Evolutionary conservation across 2,888 invertebrate species (phyloP), one percentile per base, ranked within the genome.

Genomic region (Ophion ellenae): DNA sequence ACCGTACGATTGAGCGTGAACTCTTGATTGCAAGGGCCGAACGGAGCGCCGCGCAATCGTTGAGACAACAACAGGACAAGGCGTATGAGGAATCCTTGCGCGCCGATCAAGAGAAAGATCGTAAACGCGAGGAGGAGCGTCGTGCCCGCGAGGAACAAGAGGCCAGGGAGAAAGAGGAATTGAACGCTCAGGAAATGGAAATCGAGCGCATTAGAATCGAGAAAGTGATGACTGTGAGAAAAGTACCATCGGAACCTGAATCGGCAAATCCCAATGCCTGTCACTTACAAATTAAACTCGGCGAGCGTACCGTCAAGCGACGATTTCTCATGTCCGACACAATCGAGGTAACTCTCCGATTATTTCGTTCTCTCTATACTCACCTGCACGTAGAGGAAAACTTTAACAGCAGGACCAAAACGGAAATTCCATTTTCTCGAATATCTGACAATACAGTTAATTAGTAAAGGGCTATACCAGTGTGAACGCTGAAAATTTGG

Each of bases 71-170:
- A 88, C 99, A 99, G 93, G 99, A 99, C 94, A 97, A 97, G 93
- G 99, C 99, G 0, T 99, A 99, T 93, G 96, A 97, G 93, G 97
- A 97, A 94, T 99, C 99, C 5, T 95, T 99, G 63, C 95, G 96
- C 63, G 98, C 98, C 0, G 99, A 99, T 94, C 98, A 99, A 94
- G 98, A 99, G 94, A 99, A 99, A 94, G 99, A 99, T 93, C 95
- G 97, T 0, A 95, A 95, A 73, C 95, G 96, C 59, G 95, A 96
- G 89, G 95, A 96, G 87, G 96, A 96, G 89, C 94, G 95, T 3
- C 95, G 95, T 85, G 96, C 95, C 24, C 94, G 94, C 10, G 95
- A 95, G 63, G 94, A 95, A 89, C 94, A 94, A 78, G 94, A 95
- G 88, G 94, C 95, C 89, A 94, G 95, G 90, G 94, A 95, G 91